A percentile compares a stretch with the other conserved stretches of the same genome.
Conservation (phyloP, 1,140 invertebrate genomes). For the Drosophila ogumai region DNA sequence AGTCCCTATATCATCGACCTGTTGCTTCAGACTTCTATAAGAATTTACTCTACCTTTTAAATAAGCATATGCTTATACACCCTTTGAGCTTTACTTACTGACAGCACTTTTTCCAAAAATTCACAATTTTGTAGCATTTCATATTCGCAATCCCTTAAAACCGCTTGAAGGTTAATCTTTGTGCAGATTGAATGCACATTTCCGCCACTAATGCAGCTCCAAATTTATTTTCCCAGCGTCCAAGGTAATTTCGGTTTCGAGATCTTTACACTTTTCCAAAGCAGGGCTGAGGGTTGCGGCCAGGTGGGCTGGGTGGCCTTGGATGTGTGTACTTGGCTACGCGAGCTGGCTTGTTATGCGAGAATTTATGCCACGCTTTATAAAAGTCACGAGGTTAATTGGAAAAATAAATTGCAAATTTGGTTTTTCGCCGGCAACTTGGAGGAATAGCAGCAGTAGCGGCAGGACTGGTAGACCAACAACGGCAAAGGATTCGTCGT, state of each 20-base stretch:
- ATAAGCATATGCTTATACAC: not conserved
- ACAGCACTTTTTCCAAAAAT: not conserved
- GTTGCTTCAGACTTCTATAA: not conserved
- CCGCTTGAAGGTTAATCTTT: conserved; percentile 12
- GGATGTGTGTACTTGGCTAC: conserved; percentile 4
- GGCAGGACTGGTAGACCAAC: conserved; percentile 34
- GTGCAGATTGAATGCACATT: conserved; percentile 10
- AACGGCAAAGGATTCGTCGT: conserved; percentile 50
- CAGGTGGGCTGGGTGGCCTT: conserved; percentile 22
- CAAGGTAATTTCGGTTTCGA: conserved; percentile 46
- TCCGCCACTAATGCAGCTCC: conserved; percentile 7
- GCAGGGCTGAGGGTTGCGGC: not conserved
- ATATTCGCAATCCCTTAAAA: conserved; percentile 1
- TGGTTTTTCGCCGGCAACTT: conserved; percentile 69
- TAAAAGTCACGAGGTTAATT: conserved; percentile 84
- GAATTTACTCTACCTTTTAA: not conserved
- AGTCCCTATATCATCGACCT: too few relatives aligned
- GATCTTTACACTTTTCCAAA: conserved; percentile 17
- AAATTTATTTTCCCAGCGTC: conserved; percentile 18
- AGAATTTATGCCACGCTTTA: conserved; percentile 82
- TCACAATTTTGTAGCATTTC: not conserved
- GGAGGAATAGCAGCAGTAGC: conserved; percentile 42
- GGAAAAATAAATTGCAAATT: conserved; percentile 84
- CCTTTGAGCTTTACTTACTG: not conserved
- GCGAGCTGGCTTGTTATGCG: conserved; percentile 51